phyloP scores from a whole-genome alignment of 2,113 vertebrate species.

The Isichthys henryi region DNA sequence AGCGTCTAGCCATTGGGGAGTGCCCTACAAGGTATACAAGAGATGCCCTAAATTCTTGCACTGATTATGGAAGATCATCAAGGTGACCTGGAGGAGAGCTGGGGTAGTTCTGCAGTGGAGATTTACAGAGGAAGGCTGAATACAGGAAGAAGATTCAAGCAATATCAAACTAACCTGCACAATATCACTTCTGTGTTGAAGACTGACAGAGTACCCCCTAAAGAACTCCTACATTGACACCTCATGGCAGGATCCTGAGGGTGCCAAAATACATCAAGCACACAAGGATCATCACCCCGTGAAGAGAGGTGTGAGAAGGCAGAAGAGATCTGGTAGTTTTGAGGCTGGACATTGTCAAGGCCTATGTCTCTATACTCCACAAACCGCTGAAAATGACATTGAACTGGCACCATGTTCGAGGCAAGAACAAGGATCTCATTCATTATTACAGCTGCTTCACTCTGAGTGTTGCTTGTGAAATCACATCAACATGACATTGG shows the following conservation, averaged over 20 bases:
- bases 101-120: constrained; percentile 19
- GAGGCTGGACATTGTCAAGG: neutral
- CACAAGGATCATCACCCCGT: constrained; percentile 6
- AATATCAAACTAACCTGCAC: neutral
- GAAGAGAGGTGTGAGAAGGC: neutral
- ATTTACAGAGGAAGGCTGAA: constrained; percentile 1
- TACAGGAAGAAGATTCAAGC: constrained; percentile 15
- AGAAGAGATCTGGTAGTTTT: neutral
- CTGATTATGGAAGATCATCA: constrained; percentile 14
- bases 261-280: neutral
- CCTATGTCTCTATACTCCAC: neutral
- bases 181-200: neutral
- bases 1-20: constrained; percentile 3
- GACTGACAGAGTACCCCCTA: neutral
- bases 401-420: neutral
- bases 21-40: constrained; percentile 16
- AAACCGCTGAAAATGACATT: neutral
- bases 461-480: neutral
- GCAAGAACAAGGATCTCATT: neutral
- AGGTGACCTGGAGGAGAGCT: constrained; percentile 16
- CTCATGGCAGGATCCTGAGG: neutral
- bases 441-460: neutral
- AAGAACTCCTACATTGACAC: neutral
- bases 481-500: neutral
- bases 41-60: constrained; percentile 1